These are phyloP conservation scores for Metridium senile DNA, from an alignment of 92 coral and sea anemone genomes.

Conservation along the genomic window DNA sequence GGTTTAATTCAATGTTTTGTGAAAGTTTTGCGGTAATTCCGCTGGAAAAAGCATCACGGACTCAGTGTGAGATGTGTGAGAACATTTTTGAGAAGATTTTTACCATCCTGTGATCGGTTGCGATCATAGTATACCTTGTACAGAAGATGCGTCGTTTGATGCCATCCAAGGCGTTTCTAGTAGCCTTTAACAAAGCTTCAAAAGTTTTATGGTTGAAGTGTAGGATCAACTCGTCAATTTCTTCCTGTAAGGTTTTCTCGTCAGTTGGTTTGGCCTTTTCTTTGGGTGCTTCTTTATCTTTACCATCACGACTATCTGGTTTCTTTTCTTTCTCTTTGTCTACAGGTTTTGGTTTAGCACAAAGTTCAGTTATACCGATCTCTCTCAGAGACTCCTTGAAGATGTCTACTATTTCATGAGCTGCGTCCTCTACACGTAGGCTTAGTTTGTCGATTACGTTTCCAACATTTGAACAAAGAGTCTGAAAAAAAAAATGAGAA, in stretches of 20 bases:
- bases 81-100: no score
- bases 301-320: constrained; percentile 59
- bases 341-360: constrained; percentile 57
- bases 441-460: constrained; percentile 64
- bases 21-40: not conserved
- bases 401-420: constrained; percentile 80
- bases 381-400: constrained; percentile 62
- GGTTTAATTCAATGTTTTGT: no score
- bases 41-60: not conserved
- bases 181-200: constrained; percentile 81
- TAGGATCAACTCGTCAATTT: constrained; percentile 82
- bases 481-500: constrained; percentile 52
- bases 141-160: constrained; percentile 84
- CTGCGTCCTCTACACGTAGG: constrained; percentile 86
- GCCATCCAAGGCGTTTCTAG: constrained; percentile 80
- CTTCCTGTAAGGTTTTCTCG: constrained; percentile 83
- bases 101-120: no score
- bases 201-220: constrained; percentile 84
- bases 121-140: constrained; percentile 59
- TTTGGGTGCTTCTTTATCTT: constrained; percentile 55
- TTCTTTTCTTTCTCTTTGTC: constrained; percentile 78
- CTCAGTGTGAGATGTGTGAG: not conserved
- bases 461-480: constrained; percentile 67
- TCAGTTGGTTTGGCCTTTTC: constrained; percentile 79
- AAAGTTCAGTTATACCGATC: constrained; percentile 73